Percentiles rank a stretch among this genome's conserved stretches.
These are phyloP conservation scores for Eristalis tenax DNA, from an alignment of 2,888 invertebrate species.

Conservation along the genomic window DNA sequence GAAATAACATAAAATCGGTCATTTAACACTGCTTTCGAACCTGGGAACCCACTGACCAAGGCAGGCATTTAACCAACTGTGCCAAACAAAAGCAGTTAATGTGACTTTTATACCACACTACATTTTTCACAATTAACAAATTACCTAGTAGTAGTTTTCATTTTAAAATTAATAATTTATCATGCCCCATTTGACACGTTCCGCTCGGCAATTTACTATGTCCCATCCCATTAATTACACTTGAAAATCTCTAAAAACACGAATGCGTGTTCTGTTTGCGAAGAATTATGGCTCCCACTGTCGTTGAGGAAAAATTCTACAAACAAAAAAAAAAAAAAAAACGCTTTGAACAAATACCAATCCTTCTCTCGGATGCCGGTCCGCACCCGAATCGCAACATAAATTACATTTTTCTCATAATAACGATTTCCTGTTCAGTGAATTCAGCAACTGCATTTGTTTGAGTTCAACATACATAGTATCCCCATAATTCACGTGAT, in stretches of 20 bases:
- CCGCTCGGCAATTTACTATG: background rate
- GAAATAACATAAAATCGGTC: too few relatives aligned
- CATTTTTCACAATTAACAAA: background rate
- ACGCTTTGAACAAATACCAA: too few relatives aligned
- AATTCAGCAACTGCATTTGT: slow-evolving; percentile 10
- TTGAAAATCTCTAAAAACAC: background rate
- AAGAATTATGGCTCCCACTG: background rate
- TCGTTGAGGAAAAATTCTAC: background rate
- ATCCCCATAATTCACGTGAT: slow-evolving; percentile 36
- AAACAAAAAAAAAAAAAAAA: background rate
- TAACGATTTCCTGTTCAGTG: slow-evolving; percentile 63
- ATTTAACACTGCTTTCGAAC: too few relatives aligned
- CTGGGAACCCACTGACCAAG: too few relatives aligned
- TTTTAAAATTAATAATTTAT: background rate
- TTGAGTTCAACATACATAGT: background rate
- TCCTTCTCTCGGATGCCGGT: too few relatives aligned
- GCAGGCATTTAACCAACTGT: too few relatives aligned
- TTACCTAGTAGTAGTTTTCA: background rate
- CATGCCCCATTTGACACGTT: background rate
- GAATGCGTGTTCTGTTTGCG: background rate
- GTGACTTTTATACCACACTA: too few relatives aligned
- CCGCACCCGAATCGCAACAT: background rate
- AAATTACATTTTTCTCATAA: slow-evolving; percentile 16
- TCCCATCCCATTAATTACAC: background rate
- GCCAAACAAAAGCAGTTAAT: too few relatives aligned